phyloP scores from a whole-genome alignment of 2,797 vertebrate genomes.

The Lagorchestes hirsutus region DNA sequence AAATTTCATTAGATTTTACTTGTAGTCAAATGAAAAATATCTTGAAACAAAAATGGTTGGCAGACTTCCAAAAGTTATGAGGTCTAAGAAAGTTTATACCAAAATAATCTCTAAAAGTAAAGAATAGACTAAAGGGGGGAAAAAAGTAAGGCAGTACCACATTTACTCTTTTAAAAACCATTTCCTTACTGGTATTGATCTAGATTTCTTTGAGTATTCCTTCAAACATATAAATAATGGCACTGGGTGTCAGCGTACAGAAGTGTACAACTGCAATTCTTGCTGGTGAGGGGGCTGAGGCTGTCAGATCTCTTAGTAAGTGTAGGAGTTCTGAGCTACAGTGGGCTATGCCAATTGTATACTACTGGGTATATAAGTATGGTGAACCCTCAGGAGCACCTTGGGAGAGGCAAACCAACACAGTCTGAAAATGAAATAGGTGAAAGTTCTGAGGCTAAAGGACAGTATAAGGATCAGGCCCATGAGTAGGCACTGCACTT shows the following conservation, averaged over 20 bases:
- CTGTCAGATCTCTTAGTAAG: not conserved
- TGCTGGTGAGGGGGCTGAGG: not conserved
- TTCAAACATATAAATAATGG: too few species aligned
- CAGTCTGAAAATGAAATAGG: not conserved
- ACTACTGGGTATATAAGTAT: not conserved
- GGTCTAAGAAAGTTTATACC: not conserved
- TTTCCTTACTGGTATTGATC: not conserved
- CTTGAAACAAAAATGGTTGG: slow-evolving; percentile 9
- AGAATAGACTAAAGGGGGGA: not conserved
- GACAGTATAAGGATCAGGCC: not conserved
- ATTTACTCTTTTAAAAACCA: not conserved
- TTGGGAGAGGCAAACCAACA: not conserved
- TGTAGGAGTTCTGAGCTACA: not conserved
- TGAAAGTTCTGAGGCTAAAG: not conserved
- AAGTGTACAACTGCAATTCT: not conserved
- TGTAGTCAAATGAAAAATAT: not conserved
- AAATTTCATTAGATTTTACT: slow-evolving; percentile 58
- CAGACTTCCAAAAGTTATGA: not conserved
- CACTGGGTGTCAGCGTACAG: not conserved
- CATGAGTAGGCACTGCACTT: not conserved
- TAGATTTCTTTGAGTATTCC: too few species aligned
- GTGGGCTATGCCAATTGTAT: not conserved
- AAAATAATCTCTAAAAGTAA: not conserved
- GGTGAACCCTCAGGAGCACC: not conserved
- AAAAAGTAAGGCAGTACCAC: not conserved